A percentile compares a stretch with the other conserved stretches of the same genome.
Evolutionary conservation across 1,140 invertebrate genomes (phyloP).

Genomic region (Bombus confusus): DNA sequence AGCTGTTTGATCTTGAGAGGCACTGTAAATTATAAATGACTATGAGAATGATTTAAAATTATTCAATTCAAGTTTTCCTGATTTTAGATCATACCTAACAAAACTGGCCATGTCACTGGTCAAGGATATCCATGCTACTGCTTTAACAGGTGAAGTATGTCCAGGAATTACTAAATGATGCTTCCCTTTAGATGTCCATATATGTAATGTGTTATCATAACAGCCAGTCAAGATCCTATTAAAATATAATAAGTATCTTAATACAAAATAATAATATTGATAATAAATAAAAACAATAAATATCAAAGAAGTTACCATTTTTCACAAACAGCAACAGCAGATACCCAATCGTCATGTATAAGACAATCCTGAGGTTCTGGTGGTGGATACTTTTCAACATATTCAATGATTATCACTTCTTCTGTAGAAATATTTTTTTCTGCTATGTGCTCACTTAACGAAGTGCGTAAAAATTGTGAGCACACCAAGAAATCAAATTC

Average conservation of each 20-base stretch:
- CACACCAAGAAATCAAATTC: conserved; percentile 95
- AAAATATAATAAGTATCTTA: neutral
- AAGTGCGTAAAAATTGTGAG: conserved; percentile 89
- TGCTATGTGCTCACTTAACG: conserved; percentile 87
- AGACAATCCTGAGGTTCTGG: conserved; percentile 95
- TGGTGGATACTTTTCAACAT: conserved; percentile 92
- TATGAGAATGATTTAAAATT: conserved; percentile 3
- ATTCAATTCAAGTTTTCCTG: neutral
- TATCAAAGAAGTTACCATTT: conserved; percentile 85
- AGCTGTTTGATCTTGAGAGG: conserved; percentile 95
- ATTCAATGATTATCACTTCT: conserved; percentile 93
- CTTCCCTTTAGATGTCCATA: conserved; percentile 94
- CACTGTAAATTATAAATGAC: conserved; percentile 81
- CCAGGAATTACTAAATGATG: conserved; percentile 92
- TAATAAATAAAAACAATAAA: neutral
- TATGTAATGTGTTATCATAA: conserved; percentile 95
- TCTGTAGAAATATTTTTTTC: conserved; percentile 88
- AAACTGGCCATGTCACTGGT: conserved; percentile 87
- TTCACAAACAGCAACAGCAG: conserved; percentile 88
- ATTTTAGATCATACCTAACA: conserved; percentile 84
- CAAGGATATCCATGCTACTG: conserved; percentile 91
- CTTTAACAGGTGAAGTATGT: conserved; percentile 93
- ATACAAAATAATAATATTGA: neutral
- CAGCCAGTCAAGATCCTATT: conserved; percentile 95
- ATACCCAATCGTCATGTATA: conserved; percentile 98